Evolutionary conservation across 2,113 vertebrate genomes (phyloP), one percentile per base, ranked within the genome.

Genomic region (Peromyscus leucopus): DNA sequence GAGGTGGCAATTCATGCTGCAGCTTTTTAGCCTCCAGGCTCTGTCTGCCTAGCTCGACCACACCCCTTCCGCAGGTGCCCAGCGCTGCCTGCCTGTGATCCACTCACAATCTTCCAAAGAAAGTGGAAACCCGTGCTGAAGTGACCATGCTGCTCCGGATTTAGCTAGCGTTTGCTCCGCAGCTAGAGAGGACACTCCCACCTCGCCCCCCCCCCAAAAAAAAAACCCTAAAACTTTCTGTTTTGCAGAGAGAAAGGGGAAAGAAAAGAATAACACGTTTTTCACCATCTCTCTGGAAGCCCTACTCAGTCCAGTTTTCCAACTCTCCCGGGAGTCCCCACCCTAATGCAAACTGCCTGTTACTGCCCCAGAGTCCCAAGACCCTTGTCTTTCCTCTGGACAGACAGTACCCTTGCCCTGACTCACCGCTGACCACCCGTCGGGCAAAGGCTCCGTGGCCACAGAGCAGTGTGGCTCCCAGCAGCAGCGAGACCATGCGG

Each of bases 341-440:
- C 0, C 21, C 39, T 12, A 19, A 10, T 55, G 19, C 92, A 1
- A 63, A 24, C 57, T 78, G 26, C 55, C 24, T 42, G 9, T 1
- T 55, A 7, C 26, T 1, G 5, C 28, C 65, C 57, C 59, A 2
- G 2, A 8, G 10, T 4, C 28, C 83, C 89, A 24, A 26, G 19
- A 21, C 55, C 42, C 17, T 1, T 28, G 51, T 15, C 0, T 3
- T 31, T 24, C 31, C 3, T 2, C 55, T 0, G 0, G 9, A 5
- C 31, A 0, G 12, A 83, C 36, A 83, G 22, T 59, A 39, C 36
- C 69, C 55, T 16, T 2, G 10, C 15, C 90, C 28, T 0, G 51
- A 98, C 98, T 99, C 98, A 99, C 98, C 98, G 69, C 98, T 99
- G 83, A 99, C 97, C 92, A 99, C 98, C 16, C 98, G 98, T 88